Evolutionary conservation across 1,140 invertebrate genomes (phyloP).

Genomic region (Drosophila ambigua): DNA sequence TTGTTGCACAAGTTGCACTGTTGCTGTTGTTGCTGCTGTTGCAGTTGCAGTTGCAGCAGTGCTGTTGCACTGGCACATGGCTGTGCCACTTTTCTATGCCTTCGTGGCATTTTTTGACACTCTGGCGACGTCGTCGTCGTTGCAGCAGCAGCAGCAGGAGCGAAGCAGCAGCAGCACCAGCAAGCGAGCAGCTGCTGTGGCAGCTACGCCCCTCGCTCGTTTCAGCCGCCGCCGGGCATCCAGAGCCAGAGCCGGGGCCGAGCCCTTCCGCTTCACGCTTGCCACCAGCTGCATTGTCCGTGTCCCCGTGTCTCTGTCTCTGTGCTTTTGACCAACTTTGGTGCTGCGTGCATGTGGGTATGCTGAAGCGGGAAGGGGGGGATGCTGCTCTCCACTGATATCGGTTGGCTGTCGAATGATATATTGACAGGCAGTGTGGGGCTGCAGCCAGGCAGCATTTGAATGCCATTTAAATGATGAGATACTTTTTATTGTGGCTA

Average conservation of each 20-base stretch:
- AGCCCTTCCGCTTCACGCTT: slow-evolving; percentile 45
- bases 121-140: slow-evolving; percentile 23
- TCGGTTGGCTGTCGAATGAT: slow-evolving; percentile 33
- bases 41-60: slow-evolving; percentile 35
- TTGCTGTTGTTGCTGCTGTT: no score
- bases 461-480: slow-evolving; percentile 12
- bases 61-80: slow-evolving; percentile 49
- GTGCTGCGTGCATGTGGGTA: neutral
- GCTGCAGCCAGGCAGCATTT: neutral
- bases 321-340: slow-evolving; percentile 39
- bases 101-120: slow-evolving; percentile 51
- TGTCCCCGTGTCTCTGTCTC: no score
- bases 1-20: slow-evolving; percentile 66
- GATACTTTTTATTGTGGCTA: no score
- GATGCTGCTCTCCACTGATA: slow-evolving; percentile 22
- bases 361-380: no score
- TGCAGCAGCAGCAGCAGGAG: slow-evolving; percentile 19
- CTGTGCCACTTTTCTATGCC: slow-evolving; percentile 69
- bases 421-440: slow-evolving; percentile 22
- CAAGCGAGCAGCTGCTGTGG: slow-evolving; percentile 9
- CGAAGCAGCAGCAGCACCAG: slow-evolving; percentile 16
- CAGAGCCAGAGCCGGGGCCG: slow-evolving; percentile 20
- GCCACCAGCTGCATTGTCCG: slow-evolving; percentile 49
- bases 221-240: slow-evolving; percentile 6
- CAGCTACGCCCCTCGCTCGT: slow-evolving; percentile 16